Evolutionary conservation across 2,888 invertebrate species (phyloP).

Genomic region (Cheilosia urbana): DNA sequence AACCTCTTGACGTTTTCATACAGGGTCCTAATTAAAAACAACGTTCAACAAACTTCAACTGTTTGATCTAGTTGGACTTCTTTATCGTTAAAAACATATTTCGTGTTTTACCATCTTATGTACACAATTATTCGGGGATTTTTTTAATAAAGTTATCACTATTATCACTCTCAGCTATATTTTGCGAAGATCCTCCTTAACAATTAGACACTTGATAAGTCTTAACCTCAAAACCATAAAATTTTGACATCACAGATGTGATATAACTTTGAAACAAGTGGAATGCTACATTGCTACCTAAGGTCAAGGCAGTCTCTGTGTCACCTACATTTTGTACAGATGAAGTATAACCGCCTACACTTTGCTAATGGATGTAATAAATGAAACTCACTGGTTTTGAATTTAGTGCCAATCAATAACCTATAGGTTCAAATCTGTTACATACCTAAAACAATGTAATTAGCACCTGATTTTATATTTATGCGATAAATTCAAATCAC

Average conservation of each 20-base stretch:
- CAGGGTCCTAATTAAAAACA: slow-evolving; percentile 29
- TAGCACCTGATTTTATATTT: no score
- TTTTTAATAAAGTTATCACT: slow-evolving; percentile 9
- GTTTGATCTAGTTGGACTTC: not conserved
- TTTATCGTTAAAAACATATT: not conserved
- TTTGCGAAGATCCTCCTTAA: not conserved
- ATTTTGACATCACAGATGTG: not conserved
- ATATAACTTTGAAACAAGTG: not conserved
- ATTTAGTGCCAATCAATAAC: no score
- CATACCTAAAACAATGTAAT: no score
- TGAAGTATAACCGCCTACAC: no score
- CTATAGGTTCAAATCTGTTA: no score
- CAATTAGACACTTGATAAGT: not conserved
- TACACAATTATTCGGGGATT: not conserved
- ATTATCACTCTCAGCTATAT: not conserved
- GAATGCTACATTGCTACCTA: not conserved
- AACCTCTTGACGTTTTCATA: not conserved
- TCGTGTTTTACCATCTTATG: not conserved
- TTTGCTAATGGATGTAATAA: no score
- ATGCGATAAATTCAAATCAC: no score
- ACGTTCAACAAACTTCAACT: slow-evolving; percentile 34
- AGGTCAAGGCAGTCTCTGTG: not conserved
- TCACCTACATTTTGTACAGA: no score
- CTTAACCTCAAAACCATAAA: not conserved
- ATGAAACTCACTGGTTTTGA: no score